Base-by-base conservation (phyloP, 2,888 invertebrate genomes). In the Platerodrilus igneus region DNA sequence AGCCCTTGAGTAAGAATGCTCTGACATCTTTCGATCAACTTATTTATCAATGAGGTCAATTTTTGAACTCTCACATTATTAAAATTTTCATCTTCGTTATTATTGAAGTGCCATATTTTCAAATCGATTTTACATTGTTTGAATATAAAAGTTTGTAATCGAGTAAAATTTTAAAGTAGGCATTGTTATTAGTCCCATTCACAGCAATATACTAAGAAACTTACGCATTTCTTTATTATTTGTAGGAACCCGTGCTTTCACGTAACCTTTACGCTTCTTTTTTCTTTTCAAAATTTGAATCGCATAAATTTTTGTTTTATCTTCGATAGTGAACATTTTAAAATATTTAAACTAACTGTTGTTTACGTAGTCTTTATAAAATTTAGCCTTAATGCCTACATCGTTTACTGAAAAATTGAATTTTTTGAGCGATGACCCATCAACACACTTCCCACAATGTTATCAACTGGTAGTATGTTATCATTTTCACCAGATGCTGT, bases 1-100 rank as follows among this genome's bases (percentile, higher is more conserved):
- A 53, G 43, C 41, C 46, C 48, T 21, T 55, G 52, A 15, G 33
- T 36, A 41, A 45, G 46, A 22, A 44, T 37, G 26, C 39, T 31
- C 32, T 53, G 34, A 39, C 45, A 52, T 30, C 38, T 50, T 26
- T 46, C 27, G 6, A 38, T 26, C 14, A 46, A 25, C 19, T 17
- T 22, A 21, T 42, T 21, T 20, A 37, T 30, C 5, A 41, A 29
- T 21, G 34, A 40, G 19, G 18, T 29, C 8, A 47, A 32, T 44
- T 48, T 41, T 18, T 17, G 32, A 3, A 41, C n/a, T 11, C 23
- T 20, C n/a, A n/a, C n/a, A n/a, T n/a, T n/a, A 11, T 31, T 20
- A 8, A 10, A n/a, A 31, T 13, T 25, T 7, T 20, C 13, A 16
- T 9, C 27, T 22, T 17, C 25, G 10, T 29, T 41, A 11, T 41